phyloP scores from a whole-genome alignment of 2,113 vertebrate species.

The Piprites chloris region DNA sequence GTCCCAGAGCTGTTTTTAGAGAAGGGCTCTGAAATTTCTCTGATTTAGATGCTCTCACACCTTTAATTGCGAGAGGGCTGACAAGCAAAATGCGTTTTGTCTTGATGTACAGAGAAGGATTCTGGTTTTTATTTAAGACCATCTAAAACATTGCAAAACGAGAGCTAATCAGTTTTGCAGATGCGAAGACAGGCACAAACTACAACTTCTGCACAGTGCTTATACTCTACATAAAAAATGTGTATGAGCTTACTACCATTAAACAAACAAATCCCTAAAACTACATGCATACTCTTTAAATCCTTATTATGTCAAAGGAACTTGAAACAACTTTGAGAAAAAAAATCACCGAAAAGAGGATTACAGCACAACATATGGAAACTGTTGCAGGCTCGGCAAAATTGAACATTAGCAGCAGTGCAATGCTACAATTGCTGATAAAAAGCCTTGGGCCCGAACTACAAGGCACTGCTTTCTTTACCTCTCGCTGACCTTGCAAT shows the following conservation, averaged over 20 bases:
- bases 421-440: neutral
- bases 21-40: neutral
- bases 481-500: neutral
- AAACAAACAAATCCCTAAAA: neutral
- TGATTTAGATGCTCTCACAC: neutral
- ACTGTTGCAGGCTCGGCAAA: neutral
- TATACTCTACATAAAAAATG: neutral
- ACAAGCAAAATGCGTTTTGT: neutral
- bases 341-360: neutral
- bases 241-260: neutral
- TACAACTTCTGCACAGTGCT: neutral
- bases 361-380: neutral
- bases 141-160: neutral
- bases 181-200: neutral
- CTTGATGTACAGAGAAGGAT: neutral
- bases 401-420: neutral
- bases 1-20: neutral
- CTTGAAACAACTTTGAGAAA: neutral
- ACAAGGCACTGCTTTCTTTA: neutral
- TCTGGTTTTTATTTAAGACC: neutral
- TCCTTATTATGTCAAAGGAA: neutral
- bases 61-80: neutral
- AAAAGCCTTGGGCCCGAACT: neutral
- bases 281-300: neutral
- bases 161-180: neutral